Percentiles rank a stretch among this genome's conserved stretches.
Conservation (phyloP, 2,797 vertebrate species). For the Sebastes vulpes region DNA sequence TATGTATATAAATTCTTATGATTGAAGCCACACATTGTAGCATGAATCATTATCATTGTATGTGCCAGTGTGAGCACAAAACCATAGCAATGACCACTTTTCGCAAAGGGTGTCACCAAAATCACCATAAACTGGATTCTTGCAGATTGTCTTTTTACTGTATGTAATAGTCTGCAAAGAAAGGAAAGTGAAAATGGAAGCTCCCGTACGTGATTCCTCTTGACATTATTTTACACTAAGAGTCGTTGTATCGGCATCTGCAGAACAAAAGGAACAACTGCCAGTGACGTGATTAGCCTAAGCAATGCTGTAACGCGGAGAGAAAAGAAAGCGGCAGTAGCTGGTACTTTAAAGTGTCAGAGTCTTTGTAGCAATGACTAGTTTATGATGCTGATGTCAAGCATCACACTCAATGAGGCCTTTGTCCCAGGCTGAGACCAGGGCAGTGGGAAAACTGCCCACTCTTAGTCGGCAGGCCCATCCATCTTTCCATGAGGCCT, state of each 20-base stretch:
- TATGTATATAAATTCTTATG: not conserved
- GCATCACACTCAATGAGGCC: slow-evolving; percentile 98
- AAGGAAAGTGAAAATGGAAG: slow-evolving; percentile 63
- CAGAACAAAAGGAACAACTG: slow-evolving; percentile 85
- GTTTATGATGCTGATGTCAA: slow-evolving; percentile 99
- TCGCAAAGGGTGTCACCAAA: slow-evolving; percentile 20
- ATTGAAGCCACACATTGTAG: not conserved
- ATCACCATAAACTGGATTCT: not conserved
- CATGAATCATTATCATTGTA: not conserved
- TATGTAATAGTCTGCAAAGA: not conserved
- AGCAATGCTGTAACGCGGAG: slow-evolving; percentile 87
- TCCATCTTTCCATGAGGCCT: slow-evolving; percentile 94
- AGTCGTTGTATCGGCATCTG: slow-evolving; percentile 82
- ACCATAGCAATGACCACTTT: not conserved
- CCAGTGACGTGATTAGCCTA: slow-evolving; percentile 87
- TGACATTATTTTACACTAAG: slow-evolving; percentile 89
- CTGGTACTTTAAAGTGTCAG: slow-evolving; percentile 98
- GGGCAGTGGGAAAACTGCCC: slow-evolving; percentile 98
- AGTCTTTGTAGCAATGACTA: slow-evolving; percentile 96
- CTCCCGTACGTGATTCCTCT: slow-evolving; percentile 85
- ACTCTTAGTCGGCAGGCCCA: slow-evolving; percentile 94
- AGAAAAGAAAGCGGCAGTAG: slow-evolving; percentile 89
- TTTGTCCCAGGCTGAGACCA: slow-evolving; percentile 96
- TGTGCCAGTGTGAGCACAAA: not conserved
- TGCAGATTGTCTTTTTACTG: not conserved